phyloP scores from a whole-genome alignment of 2,797 vertebrate genomes.

The Dromococcyx pavoninus region DNA sequence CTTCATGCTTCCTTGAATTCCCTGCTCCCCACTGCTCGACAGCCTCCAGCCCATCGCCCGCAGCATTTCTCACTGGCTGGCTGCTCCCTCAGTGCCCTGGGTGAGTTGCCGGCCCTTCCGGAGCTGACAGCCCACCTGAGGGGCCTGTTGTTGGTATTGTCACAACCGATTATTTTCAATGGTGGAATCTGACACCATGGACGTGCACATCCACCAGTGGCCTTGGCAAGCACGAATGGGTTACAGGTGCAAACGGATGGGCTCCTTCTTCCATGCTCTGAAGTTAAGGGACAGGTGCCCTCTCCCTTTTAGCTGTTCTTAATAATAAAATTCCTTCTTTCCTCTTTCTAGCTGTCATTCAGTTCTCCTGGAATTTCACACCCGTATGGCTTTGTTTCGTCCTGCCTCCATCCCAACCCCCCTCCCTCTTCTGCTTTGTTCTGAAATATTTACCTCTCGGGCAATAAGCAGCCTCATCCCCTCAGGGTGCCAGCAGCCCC shows the following conservation, averaged over 20 bases:
- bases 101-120: background rate
- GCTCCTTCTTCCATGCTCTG: background rate
- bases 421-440: background rate
- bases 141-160: too few species aligned
- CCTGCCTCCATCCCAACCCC: background rate
- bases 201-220: rapidly evolving
- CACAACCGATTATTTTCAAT: background rate
- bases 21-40: background rate
- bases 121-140: rapidly evolving
- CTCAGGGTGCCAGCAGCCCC: background rate
- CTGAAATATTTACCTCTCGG: background rate
- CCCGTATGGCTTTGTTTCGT: background rate
- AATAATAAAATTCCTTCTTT: background rate
- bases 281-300: background rate
- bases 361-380: background rate
- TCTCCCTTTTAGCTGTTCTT: background rate
- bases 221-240: background rate
- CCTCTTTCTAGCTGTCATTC: background rate
- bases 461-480: background rate
- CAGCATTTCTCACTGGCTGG: rapidly evolving
- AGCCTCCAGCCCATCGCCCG: rapidly evolving
- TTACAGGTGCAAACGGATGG: background rate
- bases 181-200: background rate
- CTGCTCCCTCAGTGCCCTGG: background rate
- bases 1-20: rapidly evolving